These are phyloP conservation scores for Macheiramphus alcinus DNA, from an alignment of 2,113 vertebrate species.

Conservation along the genomic window DNA sequence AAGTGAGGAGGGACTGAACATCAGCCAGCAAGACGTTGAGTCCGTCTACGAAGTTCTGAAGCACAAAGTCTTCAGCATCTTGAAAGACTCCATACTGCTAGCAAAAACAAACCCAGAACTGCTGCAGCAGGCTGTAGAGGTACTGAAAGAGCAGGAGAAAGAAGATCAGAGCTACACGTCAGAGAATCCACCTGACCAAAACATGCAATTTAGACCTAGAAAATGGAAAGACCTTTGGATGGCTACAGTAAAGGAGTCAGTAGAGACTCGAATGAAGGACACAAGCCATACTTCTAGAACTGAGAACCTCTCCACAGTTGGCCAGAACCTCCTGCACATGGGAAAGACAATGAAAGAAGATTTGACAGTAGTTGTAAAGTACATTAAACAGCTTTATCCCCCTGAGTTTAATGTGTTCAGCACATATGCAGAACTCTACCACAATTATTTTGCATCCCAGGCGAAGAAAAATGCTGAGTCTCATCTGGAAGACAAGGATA, in stretches of 20 bases:
- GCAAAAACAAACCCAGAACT: constrained; percentile 3
- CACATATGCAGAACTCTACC: constrained; percentile 80
- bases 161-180: constrained; percentile 71
- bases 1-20: neutral
- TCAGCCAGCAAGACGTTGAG: constrained; percentile 57
- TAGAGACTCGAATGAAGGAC: constrained; percentile 69
- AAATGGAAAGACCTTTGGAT: constrained; percentile 75
- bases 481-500: constrained; percentile 73
- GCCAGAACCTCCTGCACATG: constrained; percentile 74
- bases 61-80: constrained; percentile 40
- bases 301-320: constrained; percentile 63
- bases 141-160: constrained; percentile 77
- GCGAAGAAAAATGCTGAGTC: constrained; percentile 56
- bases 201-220: constrained; percentile 67
- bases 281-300: neutral
- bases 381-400: constrained; percentile 78
- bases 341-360: constrained; percentile 81
- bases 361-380: constrained; percentile 73
- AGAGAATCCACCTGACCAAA: neutral
- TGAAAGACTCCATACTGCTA: constrained; percentile 70
- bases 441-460: constrained; percentile 73
- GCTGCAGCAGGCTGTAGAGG: constrained; percentile 77
- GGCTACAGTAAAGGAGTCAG: constrained; percentile 45
- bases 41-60: constrained; percentile 70
- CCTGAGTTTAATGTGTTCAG: constrained; percentile 77